Evolutionary conservation across 2,113 vertebrate species (phyloP), one percentile per base, ranked within the genome.

Genomic region (Charadrius vociferus): DNA sequence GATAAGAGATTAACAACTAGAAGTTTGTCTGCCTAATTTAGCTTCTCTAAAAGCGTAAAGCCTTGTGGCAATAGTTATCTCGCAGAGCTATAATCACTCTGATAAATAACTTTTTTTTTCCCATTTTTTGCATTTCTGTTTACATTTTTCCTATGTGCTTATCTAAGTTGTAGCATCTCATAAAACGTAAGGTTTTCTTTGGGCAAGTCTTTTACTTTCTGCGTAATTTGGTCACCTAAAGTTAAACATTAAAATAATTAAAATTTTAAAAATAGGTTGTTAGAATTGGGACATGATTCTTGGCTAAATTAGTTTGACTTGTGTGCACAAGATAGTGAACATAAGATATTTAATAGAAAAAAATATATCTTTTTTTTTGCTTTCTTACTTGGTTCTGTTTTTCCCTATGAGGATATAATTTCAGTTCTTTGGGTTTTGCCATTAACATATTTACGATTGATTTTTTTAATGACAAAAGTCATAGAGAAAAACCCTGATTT

Each of bases 401-500:
- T 90, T 26, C 77, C 84, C 58, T 79, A 19, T 56, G 62, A 92
- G 11, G 45, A 83, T 87, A 63, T 30, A 55, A 90, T 94, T 87
- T 95, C 23, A 61, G 7, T 88, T 30, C 43, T 71, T 95, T 78
- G 10, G 50, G 29, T 24, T 85, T 47, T 90, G 36, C 91, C 55
- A 95, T 96, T 97, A 90, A 82, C 68, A 95, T 10, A 65, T 39
- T 41, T 62, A 39, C 2, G 16, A 58, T 23, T 47, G 39, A 26
- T 56, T 61, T 91, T 88, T 94, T 90, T 4, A 67, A 67, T 93
- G n/a, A 77, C 23, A 81, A 59, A 97, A 93, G n/a, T 86, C 72
- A 78, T 75, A 83, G 21, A 78, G 65, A 81, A 96, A 94, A 90
- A 9, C 36, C 22, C 11, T 80, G 49, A n/a, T 77, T 80, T 81